These are phyloP conservation scores for Zootermopsis nevadensis DNA, from an alignment of 2,888 invertebrate species.

Conservation along the genomic window DNA sequence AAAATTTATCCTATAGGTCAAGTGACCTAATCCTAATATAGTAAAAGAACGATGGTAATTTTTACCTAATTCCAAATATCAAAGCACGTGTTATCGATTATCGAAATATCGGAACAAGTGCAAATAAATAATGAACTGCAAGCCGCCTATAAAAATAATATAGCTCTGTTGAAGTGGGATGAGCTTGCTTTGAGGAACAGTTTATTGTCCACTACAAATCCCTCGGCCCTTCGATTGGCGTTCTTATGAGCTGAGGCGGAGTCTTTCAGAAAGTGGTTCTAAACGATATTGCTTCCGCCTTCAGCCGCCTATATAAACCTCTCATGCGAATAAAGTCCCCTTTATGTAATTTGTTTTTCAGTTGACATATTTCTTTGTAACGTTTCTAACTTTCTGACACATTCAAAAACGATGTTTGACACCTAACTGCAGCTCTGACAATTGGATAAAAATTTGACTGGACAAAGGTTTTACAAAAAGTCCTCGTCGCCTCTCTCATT, in stretches of 20 bases:
- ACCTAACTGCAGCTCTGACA: not conserved
- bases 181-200: not conserved
- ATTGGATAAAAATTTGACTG: not conserved
- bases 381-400: not conserved
- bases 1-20: no score
- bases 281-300: slow-evolving; percentile 4
- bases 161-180: no score
- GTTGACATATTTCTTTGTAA: slow-evolving; percentile 15
- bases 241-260: not conserved
- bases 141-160: no score
- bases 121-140: no score
- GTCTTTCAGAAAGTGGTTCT: not conserved
- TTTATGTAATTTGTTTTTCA: not conserved
- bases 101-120: no score
- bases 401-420: not conserved
- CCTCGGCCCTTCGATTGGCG: not conserved
- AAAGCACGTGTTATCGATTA: no score
- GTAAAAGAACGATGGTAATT: no score
- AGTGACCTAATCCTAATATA: no score
- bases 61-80: no score
- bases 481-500: not conserved
- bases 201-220: slow-evolving; percentile 33
- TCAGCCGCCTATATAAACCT: not conserved
- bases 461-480: not conserved
- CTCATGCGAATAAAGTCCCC: not conserved